Conservation (phyloP, 2,888 invertebrate species). For the Tinea trinotella region DNA sequence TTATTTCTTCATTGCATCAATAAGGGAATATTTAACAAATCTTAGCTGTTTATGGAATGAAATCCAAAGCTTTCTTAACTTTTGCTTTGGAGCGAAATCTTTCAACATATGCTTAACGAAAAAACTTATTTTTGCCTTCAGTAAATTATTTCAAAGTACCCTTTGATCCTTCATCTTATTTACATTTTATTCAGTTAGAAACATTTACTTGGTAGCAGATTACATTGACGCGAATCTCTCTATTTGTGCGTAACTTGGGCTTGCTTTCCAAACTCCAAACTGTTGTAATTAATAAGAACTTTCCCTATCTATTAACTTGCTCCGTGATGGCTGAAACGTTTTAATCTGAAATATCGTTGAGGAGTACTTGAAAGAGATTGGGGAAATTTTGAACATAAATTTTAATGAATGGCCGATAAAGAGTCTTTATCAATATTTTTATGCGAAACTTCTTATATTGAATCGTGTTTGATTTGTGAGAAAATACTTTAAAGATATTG, state of each 20-base stretch:
- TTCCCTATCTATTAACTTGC: constrained; percentile 34
- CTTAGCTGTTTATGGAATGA: constrained; percentile 1
- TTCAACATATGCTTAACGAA: constrained; percentile 6
- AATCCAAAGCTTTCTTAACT: constrained; percentile 2
- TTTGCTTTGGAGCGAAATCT: background rate
- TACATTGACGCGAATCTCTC: constrained; percentile 22
- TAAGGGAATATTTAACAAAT: background rate
- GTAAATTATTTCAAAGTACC: constrained; percentile 12
- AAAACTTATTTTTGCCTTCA: constrained; percentile 14
- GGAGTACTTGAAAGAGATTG: constrained; percentile 28
- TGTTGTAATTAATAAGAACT: constrained; percentile 34
- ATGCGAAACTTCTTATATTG: constrained; percentile 7
- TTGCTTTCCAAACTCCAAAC: constrained; percentile 25
- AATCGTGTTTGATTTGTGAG: constrained; percentile 12
- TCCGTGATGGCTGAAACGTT: constrained; percentile 31
- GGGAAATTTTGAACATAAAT: constrained; percentile 30
- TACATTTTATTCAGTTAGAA: constrained; percentile 18
- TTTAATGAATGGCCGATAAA: constrained; percentile 23
- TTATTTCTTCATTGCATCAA: background rate
- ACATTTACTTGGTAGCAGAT: constrained; percentile 14
- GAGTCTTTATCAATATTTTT: constrained; percentile 17
- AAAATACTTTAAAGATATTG: constrained; percentile 11
- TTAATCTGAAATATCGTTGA: constrained; percentile 31
- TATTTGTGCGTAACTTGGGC: constrained; percentile 26
- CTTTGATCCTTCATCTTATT: constrained; percentile 15